phyloP scores from a whole-genome alignment of 2,113 vertebrate genomes.

The Channa argus region DNA sequence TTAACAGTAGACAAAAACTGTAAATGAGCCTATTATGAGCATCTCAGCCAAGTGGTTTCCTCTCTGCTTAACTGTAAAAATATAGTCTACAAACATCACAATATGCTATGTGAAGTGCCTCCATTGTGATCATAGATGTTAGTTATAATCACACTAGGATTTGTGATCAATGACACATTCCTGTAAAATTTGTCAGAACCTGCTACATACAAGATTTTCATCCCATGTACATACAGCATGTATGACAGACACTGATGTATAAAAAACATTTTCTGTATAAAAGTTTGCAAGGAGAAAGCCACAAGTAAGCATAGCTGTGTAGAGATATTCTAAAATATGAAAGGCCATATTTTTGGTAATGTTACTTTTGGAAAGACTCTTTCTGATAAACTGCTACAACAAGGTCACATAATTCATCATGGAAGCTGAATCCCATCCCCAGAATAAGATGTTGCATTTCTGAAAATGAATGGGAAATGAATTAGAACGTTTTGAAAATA shows the following conservation, averaged over 20 bases:
- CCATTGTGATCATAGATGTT: slow-evolving; percentile 54
- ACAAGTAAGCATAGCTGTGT: too few relatives aligned
- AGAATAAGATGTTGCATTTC: neutral
- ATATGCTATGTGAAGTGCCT: slow-evolving; percentile 17
- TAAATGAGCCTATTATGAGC: neutral
- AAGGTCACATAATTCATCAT: too few relatives aligned
- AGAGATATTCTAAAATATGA: too few relatives aligned
- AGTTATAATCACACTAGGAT: slow-evolving; percentile 65
- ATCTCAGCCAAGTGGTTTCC: slow-evolving; percentile 35
- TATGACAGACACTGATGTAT: too few relatives aligned
- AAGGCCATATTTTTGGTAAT: too few relatives aligned
- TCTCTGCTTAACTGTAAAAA: slow-evolving; percentile 28
- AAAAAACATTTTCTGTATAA: too few relatives aligned
- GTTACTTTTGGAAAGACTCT: too few relatives aligned
- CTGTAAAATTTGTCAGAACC: slow-evolving; percentile 61
- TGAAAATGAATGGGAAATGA: too few relatives aligned
- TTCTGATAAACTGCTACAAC: too few relatives aligned
- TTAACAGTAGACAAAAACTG: slow-evolving; percentile 18
- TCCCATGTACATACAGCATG: neutral
- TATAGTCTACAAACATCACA: slow-evolving; percentile 57
- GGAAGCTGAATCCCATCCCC: too few relatives aligned
- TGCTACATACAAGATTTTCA: slow-evolving; percentile 46
- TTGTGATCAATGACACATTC: slow-evolving; percentile 61
- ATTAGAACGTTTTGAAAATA: neutral
- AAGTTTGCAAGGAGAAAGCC: too few relatives aligned